Evolutionary conservation across 2,797 vertebrate species (phyloP), one percentile per base, ranked within the genome.

Genomic region (Microcaecilia unicolor): DNA sequence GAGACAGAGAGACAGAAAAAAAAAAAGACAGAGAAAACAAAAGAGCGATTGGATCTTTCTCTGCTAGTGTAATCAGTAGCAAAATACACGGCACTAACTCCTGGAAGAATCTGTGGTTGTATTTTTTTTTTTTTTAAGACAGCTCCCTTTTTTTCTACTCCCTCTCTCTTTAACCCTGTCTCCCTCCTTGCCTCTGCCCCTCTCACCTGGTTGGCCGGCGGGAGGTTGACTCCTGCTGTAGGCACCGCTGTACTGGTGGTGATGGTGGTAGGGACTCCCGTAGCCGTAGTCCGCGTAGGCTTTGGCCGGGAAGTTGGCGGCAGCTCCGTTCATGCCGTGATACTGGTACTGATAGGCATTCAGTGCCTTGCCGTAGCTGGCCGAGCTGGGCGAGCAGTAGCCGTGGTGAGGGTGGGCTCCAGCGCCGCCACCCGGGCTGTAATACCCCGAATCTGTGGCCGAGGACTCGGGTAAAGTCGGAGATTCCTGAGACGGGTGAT

Each of bases 401-500:
- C 93, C 92, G 61, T 95, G 93, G 37, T 81, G 53, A 46, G 83
- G 68, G 56, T 76, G 84, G 9, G 61, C 72, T 22, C 76, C 70
- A 35, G 90, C 81, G 82, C 89, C 83, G 55, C 73, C 61, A 74
- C 80, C 34, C 69, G 92, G 89, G 70, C 89, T 93, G 80, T 97
- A 98, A 75, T 96, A 98, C 77, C 95, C 95, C 61, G 92, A 89
- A 78, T 98, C 93, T 69, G 95, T 97, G 71, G 95, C 90, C 41
- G 92, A 88, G 14, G 95, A 94, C 78, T 98, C 95, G 33, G 95
- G 95, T 66, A 97, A 78, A 71, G 95, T 98, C 36, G 95, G 95
- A 51, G 93, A 97, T 81, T 98, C 95, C 88, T 98, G 95, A 84
- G 93, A 92, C 58, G 95, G 95, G 43, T 97, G 95, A 63, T 93